phyloP scores from a whole-genome alignment of 2,113 vertebrate species.

The Orthochromis indermauri region DNA sequence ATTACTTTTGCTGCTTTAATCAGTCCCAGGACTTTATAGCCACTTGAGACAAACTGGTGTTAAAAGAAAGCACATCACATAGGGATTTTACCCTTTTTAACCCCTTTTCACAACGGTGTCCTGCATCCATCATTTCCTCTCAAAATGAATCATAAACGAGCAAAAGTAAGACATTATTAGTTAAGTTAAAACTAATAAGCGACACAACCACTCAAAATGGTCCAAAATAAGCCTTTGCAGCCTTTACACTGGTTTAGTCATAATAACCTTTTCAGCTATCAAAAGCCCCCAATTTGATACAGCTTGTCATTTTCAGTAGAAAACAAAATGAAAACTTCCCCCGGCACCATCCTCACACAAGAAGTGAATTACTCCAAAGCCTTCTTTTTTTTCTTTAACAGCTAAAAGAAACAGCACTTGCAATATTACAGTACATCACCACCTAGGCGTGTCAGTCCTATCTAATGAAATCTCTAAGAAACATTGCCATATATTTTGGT shows the following conservation, averaged over 20 bases:
- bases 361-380: neutral
- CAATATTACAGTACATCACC: neutral
- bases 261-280: neutral
- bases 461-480: neutral
- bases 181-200: neutral
- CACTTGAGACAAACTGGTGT: neutral
- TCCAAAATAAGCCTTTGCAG: neutral
- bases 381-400: neutral
- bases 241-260: neutral
- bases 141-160: neutral
- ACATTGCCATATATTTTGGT: neutral
- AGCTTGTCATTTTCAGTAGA: neutral
- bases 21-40: neutral
- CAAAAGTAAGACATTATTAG: neutral
- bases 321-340: neutral
- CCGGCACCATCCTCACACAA: neutral
- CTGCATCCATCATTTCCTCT: neutral
- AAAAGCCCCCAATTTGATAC: neutral
- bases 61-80: neutral
- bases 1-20: slow-evolving; percentile 36
- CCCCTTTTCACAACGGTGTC: neutral
- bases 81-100: neutral
- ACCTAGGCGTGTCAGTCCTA: neutral
- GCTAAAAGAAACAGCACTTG: neutral
- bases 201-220: neutral